Evolutionary conservation across 2,797 vertebrate genomes (phyloP).

Genomic region (Cossypha heuglini): DNA sequence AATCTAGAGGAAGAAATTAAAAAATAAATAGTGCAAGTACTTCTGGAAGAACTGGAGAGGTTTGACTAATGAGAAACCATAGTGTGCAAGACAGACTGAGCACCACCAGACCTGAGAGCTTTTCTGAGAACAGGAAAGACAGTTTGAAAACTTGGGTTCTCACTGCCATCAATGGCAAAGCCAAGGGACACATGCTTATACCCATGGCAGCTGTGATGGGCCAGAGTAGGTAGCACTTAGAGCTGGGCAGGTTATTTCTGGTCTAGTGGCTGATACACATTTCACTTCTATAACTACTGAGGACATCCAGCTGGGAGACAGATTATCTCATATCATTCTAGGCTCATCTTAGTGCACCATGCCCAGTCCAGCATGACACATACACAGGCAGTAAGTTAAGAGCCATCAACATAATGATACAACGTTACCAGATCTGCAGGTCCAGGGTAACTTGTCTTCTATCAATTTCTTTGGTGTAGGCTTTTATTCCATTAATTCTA

Average conservation of each 20-base stretch:
- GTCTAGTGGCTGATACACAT: neutral
- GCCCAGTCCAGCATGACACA: neutral
- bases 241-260: neutral
- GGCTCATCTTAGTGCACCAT: neutral
- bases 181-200: neutral
- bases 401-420: neutral
- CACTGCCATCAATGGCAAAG: neutral
- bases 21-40: neutral
- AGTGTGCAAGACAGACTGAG: neutral
- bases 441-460: slow-evolving; percentile 88
- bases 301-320: neutral
- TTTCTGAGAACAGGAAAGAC: neutral
- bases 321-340: neutral
- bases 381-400: neutral
- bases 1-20: neutral
- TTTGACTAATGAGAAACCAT: neutral
- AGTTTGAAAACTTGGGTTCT: neutral
- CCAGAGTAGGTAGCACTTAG: neutral
- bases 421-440: slow-evolving; percentile 83
- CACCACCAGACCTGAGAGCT: neutral
- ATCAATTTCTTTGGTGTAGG: slow-evolving; percentile 85
- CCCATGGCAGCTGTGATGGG: neutral
- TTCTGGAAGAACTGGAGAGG: slow-evolving; percentile 1
- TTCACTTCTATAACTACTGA: neutral
- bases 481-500: slow-evolving; percentile 86